Conservation (phyloP, 2,797 vertebrate genomes). For the Chloroceryle amazona region DNA sequence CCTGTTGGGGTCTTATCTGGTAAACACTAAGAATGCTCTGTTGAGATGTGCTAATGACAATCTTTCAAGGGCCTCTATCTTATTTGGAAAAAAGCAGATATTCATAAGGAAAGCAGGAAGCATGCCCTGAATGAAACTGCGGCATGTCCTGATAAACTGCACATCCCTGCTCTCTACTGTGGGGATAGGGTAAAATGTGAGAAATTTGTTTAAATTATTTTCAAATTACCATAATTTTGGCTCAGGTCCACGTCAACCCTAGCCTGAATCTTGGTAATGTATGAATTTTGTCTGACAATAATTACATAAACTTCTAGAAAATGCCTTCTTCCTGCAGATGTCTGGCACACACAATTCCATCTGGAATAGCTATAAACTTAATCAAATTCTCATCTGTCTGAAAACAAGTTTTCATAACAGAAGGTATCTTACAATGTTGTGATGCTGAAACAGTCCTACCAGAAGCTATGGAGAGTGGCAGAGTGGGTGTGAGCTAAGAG, state of each 20-base stretch:
- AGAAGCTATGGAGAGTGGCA: background rate
- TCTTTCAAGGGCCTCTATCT: background rate
- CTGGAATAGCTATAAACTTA: background rate
- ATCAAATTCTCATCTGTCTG: constrained; percentile 11
- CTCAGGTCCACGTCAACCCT: background rate
- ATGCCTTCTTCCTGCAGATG: background rate
- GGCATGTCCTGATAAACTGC: background rate
- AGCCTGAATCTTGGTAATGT: background rate
- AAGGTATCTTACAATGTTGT: background rate
- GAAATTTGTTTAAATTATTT: background rate
- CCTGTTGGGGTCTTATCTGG: background rate
- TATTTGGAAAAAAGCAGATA: background rate
- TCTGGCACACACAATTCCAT: background rate
- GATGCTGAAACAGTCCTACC: background rate
- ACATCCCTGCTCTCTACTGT: background rate
- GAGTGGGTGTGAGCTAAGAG: background rate
- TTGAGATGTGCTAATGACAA: background rate
- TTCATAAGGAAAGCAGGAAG: background rate
- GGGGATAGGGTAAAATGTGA: background rate
- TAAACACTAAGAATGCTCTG: background rate
- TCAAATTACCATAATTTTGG: background rate
- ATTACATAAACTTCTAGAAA: background rate
- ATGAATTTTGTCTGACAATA: background rate
- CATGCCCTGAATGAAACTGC: background rate
- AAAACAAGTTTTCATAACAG: background rate